Percentiles rank a stretch among this genome's conserved stretches.
These are phyloP conservation scores for Paratilapia polleni DNA, from an alignment of 2,113 vertebrate genomes.

Conservation along the genomic window DNA sequence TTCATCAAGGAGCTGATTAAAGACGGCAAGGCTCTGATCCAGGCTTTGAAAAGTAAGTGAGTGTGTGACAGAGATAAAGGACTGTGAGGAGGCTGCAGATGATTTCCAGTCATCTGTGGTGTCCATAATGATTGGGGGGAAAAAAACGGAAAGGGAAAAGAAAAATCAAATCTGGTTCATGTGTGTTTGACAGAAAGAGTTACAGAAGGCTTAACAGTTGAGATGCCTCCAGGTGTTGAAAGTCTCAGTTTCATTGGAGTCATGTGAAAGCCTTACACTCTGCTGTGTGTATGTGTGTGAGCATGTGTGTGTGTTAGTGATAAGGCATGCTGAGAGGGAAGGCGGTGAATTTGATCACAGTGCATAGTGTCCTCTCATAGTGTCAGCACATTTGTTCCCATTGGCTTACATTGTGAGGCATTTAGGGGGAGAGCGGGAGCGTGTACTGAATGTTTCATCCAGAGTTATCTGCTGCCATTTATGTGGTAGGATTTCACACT, in stretches of 20 bases:
- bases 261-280: neutral
- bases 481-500: neutral
- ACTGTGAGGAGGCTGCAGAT: neutral
- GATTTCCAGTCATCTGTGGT: neutral
- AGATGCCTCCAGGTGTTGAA: neutral
- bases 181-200: neutral
- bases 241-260: slow-evolving; percentile 4
- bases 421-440: neutral
- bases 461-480: neutral
- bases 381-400: slow-evolving; percentile 43
- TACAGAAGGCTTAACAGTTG: neutral
- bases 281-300: neutral
- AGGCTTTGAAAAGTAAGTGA: slow-evolving; percentile 91
- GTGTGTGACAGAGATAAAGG: neutral
- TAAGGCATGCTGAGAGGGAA: slow-evolving; percentile 14
- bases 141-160: neutral
- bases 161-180: neutral
- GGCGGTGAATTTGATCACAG: slow-evolving; percentile 10
- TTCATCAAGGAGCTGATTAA: slow-evolving; percentile 99
- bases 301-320: slow-evolving; percentile 16
- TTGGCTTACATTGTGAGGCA: neutral
- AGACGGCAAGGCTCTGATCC: slow-evolving; percentile 92
- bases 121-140: neutral
- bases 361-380: slow-evolving; percentile 21
- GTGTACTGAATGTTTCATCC: neutral